These are phyloP conservation scores for Bembecia ichneumoniformis DNA, from an alignment of 2,888 invertebrate species.

Conservation along the genomic window DNA sequence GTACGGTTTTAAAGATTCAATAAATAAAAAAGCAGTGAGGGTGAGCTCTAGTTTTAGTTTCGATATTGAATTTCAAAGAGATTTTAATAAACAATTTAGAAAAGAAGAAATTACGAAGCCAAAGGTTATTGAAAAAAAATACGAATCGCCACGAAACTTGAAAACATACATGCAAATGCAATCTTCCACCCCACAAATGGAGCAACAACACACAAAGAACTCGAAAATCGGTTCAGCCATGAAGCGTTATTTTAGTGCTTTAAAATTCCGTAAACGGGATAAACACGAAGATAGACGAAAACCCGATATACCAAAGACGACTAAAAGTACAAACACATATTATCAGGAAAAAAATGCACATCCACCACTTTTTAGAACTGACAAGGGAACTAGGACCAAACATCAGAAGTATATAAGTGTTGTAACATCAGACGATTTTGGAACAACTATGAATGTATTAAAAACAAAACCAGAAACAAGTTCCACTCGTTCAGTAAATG, in stretches of 20 bases:
- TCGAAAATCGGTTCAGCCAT: background rate
- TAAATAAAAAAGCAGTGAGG: background rate
- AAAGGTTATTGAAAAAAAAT: no score
- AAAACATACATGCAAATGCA: no score
- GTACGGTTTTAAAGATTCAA: background rate
- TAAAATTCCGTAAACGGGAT: background rate
- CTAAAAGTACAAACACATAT: background rate
- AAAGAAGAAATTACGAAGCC: no score
- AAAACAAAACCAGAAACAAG: background rate
- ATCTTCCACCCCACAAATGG: no score
- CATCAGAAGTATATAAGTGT: background rate
- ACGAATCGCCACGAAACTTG: background rate
- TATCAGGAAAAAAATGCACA: background rate
- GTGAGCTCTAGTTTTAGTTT: background rate
- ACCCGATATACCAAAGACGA: background rate
- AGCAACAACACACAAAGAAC: no score
- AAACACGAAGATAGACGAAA: background rate
- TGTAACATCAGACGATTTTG: background rate
- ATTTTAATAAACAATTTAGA: background rate
- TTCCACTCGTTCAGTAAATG: background rate
- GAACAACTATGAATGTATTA: background rate
- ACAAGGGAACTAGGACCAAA: background rate
- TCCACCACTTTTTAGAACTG: background rate
- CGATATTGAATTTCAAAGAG: background rate
- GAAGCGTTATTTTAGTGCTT: background rate